phyloP scores from a whole-genome alignment of 2,113 vertebrate species.

The Crotalus helleri region DNA sequence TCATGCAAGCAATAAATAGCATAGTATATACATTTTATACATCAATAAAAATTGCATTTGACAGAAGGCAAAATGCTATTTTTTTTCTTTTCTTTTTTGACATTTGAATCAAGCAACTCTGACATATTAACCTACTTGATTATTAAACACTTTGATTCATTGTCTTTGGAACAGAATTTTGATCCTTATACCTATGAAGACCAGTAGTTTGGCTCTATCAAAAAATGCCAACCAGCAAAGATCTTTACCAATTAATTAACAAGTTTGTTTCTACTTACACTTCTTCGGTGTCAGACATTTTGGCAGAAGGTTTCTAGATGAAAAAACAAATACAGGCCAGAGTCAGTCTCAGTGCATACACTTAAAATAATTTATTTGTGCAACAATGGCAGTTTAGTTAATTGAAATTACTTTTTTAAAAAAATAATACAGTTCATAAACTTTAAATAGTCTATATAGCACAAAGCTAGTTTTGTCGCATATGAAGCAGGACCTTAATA shows the following conservation, averaged over 20 bases:
- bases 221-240: rapidly evolving
- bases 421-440: not conserved
- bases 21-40: not conserved
- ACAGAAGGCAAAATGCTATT: not conserved
- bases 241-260: not conserved
- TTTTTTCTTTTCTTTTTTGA: rapidly evolving
- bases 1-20: not conserved
- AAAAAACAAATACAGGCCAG: conserved; percentile 17
- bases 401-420: conserved; percentile 13
- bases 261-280: conserved; percentile 75
- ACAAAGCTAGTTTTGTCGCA: not conserved
- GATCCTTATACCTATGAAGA: not conserved
- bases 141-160: not conserved
- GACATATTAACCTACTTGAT: not conserved
- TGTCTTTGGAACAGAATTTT: not conserved
- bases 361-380: conserved; percentile 27
- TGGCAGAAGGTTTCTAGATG: conserved; percentile 69
- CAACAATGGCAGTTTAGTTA: conserved; percentile 20
- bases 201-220: rapidly evolving
- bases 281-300: conserved; percentile 92
- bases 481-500: not conserved
- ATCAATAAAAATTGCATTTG: not conserved
- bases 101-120: rapidly evolving
- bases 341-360: conserved; percentile 1
- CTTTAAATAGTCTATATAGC: conserved; percentile 13